phyloP scores from a whole-genome alignment of 2,888 invertebrate genomes.

The Allophyes oxyacanthae region DNA sequence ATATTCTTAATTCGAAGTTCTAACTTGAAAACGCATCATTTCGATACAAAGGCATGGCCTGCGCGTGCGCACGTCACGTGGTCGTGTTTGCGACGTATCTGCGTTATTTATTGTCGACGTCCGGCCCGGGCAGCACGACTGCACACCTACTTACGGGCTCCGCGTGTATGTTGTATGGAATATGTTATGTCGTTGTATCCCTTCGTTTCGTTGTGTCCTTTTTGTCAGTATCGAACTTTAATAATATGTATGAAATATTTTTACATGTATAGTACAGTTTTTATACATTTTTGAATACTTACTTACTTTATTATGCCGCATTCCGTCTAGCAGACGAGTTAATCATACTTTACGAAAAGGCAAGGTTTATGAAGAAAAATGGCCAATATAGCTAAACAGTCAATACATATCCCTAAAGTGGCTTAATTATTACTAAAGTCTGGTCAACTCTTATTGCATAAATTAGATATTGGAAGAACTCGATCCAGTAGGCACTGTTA shows the following conservation, averaged over 20 bases:
- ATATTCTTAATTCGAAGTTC: slow-evolving; percentile 16
- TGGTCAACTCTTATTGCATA: not conserved
- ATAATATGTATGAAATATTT: not conserved
- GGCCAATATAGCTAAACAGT: too few relatives aligned
- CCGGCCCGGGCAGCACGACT: slow-evolving; percentile 74
- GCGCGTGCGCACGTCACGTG: slow-evolving; percentile 81
- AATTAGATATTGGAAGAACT: not conserved
- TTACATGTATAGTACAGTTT: not conserved
- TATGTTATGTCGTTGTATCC: slow-evolving; percentile 34
- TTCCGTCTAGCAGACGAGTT: too few relatives aligned
- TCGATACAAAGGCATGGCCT: slow-evolving; percentile 55
- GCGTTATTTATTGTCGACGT: slow-evolving; percentile 86
- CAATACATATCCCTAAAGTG: too few relatives aligned
- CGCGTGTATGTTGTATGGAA: slow-evolving; percentile 45
- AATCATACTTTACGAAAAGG: too few relatives aligned
- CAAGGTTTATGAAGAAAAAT: too few relatives aligned
- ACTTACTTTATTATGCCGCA: too few relatives aligned
- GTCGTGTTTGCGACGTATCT: slow-evolving; percentile 84
- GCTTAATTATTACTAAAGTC: slow-evolving; percentile 16
- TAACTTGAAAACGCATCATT: slow-evolving; percentile 36
- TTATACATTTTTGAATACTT: too few relatives aligned
- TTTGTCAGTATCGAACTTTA: slow-evolving; percentile 2
- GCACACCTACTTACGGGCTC: slow-evolving; percentile 56
- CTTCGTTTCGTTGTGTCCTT: slow-evolving; percentile 2
- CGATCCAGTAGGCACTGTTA: not conserved